Conservation (phyloP, 1,140 invertebrate species). For the Kradibia gibbosae region DNA sequence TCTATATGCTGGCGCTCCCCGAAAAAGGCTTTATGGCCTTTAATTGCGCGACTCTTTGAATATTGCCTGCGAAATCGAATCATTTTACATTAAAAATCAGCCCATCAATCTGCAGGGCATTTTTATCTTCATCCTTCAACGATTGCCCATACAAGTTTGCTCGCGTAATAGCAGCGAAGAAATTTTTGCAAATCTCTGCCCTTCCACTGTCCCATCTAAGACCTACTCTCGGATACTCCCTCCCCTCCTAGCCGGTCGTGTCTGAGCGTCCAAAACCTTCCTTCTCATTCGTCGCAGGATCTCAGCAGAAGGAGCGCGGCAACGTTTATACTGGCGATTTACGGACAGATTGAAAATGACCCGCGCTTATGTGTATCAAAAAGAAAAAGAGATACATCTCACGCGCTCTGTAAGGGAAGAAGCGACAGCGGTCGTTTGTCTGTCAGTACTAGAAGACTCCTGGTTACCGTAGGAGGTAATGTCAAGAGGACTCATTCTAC, state of each 20-base stretch:
- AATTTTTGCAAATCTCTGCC: conserved; percentile 23
- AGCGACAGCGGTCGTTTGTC: conserved; percentile 43
- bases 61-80: conserved; percentile 29
- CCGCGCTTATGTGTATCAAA: conserved; percentile 14
- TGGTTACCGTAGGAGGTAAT: not conserved
- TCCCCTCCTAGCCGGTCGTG: not conserved
- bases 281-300: not conserved
- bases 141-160: not conserved
- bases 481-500: not conserved
- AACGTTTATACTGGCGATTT: conserved; percentile 28
- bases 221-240: no score
- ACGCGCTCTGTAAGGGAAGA: not conserved
- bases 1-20: conserved; percentile 21
- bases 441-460: not conserved
- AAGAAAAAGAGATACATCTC: no score
- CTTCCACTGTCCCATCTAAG: not conserved
- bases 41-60: conserved; percentile 47
- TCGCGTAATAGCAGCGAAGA: conserved; percentile 31
- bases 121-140: not conserved
- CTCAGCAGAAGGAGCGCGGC: not conserved
- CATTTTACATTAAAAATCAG: conserved; percentile 48
- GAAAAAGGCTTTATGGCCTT: conserved; percentile 42
- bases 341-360: conserved; percentile 44
- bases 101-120: conserved; percentile 32
- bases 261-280: not conserved